Base-by-base conservation (phyloP, 2,888 invertebrate species). In the Lagria hirta region DNA sequence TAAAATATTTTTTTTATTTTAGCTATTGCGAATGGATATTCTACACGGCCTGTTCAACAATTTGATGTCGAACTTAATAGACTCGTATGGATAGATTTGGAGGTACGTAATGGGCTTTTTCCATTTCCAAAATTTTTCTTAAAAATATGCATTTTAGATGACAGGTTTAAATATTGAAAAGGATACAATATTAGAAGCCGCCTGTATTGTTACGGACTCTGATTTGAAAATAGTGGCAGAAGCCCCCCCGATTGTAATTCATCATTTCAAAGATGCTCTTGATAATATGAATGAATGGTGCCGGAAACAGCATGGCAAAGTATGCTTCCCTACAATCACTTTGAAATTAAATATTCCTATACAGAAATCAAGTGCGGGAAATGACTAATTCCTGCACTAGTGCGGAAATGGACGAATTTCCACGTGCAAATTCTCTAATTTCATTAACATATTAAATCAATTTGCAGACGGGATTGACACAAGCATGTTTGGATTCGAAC, bases 281-380 rank as follows among this genome's bases (percentile, higher is more conserved):
- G 73, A 81, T 27, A 74, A 72, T 27, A 97, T 98, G 97, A 65
- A 79, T 62, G 79, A 82, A 3, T 98, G 97, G 97, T 90, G 91
- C 68, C 75, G 71, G 14, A 74, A 81, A 34, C 85, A 87, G 54
- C 96, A 96, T 75, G 76, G 75, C 50, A 78, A 85, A 73, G 90
- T 92, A 78, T 50, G 45, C n/a, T n/a, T n/a, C n/a, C n/a, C n/a
- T n/a, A 38, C 21, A 26, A 17, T 21, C 29, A 17, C 4, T 28
- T 8, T 18, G 14, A 12, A 22, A 12, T 10, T 10, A 22, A 26
- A 26, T 26, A 27, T 13, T 18, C 15, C 12, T 11, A 14, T 27
- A 20, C 10, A 3, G 7, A 12, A 16, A 20, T 20, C 11, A n/a
- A n/a, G n/a, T n/a, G n/a, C n/a, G 22, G 3, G 13, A 13, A 30